A percentile compares a stretch with the other conserved stretches of the same genome.
phyloP scores from a whole-genome alignment of 2,888 invertebrate genomes.

The Ferrisia virgata region DNA sequence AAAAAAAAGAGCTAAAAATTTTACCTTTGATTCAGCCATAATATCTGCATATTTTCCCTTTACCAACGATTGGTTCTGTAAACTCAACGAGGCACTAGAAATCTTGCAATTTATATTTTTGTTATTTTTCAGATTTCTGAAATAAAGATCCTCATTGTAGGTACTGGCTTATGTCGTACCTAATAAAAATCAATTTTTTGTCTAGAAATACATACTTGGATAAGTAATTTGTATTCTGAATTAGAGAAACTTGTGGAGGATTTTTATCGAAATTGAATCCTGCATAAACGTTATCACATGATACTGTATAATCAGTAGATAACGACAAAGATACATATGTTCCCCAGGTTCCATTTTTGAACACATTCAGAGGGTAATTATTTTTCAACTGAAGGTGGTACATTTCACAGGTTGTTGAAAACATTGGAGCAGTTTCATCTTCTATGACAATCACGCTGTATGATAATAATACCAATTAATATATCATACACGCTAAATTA shows the following conservation, averaged over 20 bases:
- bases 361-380: constrained; percentile 77
- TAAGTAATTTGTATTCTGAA: neutral
- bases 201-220: neutral
- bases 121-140: neutral
- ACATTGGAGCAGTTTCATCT: constrained; percentile 46
- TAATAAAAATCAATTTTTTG: no score
- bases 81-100: neutral
- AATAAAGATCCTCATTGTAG: neutral
- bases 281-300: constrained; percentile 68
- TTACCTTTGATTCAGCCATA: neutral
- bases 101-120: neutral
- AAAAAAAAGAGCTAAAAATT: neutral
- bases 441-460: constrained; percentile 44
- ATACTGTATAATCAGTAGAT: constrained; percentile 55
- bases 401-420: constrained; percentile 52
- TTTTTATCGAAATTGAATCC: constrained; percentile 79
- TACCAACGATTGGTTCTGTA: neutral
- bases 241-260: neutral
- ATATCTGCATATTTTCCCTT: neutral
- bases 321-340: constrained; percentile 76
- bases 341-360: constrained; percentile 66
- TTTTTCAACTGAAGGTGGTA: constrained; percentile 66
- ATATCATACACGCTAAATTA: neutral
- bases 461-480: neutral
- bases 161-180: neutral